Evolutionary conservation across 2,113 vertebrate genomes (phyloP).

Genomic region (Raja brachyura): DNA sequence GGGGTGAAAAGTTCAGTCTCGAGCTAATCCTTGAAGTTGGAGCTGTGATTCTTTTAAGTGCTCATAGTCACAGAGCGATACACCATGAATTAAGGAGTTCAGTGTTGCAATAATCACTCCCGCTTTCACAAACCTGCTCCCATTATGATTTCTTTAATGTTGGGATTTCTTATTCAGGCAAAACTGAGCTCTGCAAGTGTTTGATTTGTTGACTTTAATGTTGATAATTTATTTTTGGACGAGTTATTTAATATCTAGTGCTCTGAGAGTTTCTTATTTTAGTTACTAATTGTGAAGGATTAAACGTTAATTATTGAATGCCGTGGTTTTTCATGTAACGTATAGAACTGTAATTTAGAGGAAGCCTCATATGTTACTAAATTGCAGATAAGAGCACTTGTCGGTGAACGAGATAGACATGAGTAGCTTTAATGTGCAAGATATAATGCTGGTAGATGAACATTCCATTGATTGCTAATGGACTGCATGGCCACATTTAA

Average conservation of each 20-base stretch:
- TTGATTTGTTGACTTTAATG: neutral
- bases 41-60: no score
- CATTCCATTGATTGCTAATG: slow-evolving; percentile 37
- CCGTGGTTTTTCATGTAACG: slow-evolving; percentile 10
- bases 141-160: no score
- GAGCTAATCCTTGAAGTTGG: no score
- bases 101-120: no score
- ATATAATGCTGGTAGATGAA: slow-evolving; percentile 27
- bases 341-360: slow-evolving; percentile 14
- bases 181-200: no score
- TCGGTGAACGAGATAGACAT: neutral
- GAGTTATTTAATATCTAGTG: neutral
- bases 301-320: slow-evolving; percentile 31
- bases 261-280: neutral
- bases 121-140: no score
- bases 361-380: slow-evolving; percentile 3
- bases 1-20: no score
- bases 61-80: no score
- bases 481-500: neutral
- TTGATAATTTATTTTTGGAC: neutral
- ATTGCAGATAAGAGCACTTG: slow-evolving; percentile 34
- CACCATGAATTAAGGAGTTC: no score
- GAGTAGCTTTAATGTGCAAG: slow-evolving; percentile 32
- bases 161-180: no score
- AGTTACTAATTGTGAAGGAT: neutral